Percentiles rank a stretch among this genome's conserved stretches.
These are phyloP conservation scores for Syrphus vitripennis DNA, from an alignment of 2,888 invertebrate genomes.

Conservation along the genomic window DNA sequence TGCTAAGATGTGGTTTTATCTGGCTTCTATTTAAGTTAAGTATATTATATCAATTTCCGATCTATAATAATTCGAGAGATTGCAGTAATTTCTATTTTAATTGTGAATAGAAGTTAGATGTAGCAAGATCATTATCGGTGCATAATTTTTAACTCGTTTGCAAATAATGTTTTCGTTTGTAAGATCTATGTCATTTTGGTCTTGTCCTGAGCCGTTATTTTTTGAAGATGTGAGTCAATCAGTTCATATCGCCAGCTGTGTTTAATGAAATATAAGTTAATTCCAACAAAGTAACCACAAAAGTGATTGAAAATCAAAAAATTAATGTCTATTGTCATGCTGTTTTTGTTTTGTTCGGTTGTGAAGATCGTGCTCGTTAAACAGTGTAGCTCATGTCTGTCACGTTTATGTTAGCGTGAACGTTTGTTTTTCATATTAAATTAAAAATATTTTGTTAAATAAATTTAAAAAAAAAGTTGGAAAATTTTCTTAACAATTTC, in stretches of 20 bases:
- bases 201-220: slow-evolving; percentile 34
- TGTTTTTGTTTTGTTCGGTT: too few relatives aligned
- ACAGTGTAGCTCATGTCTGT: too few relatives aligned
- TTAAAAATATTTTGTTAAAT: too few relatives aligned
- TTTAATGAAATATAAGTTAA: background rate
- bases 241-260: background rate
- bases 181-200: slow-evolving; percentile 39
- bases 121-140: slow-evolving; percentile 8
- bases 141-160: background rate
- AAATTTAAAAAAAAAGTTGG: too few relatives aligned
- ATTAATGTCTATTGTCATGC: too few relatives aligned
- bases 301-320: too few relatives aligned
- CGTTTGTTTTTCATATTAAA: too few relatives aligned
- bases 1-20: slow-evolving; percentile 12
- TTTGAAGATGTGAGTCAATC: slow-evolving; percentile 47
- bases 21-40: background rate
- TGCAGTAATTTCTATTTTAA: slow-evolving; percentile 13
- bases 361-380: too few relatives aligned
- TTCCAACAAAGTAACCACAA: too few relatives aligned
- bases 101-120: slow-evolving; percentile 7
- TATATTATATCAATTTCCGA: background rate
- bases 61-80: background rate
- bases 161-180: slow-evolving; percentile 6
- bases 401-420: too few relatives aligned
- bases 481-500: too few relatives aligned